phyloP scores from a whole-genome alignment of 2,113 vertebrate species.

The Spea bombifrons region DNA sequence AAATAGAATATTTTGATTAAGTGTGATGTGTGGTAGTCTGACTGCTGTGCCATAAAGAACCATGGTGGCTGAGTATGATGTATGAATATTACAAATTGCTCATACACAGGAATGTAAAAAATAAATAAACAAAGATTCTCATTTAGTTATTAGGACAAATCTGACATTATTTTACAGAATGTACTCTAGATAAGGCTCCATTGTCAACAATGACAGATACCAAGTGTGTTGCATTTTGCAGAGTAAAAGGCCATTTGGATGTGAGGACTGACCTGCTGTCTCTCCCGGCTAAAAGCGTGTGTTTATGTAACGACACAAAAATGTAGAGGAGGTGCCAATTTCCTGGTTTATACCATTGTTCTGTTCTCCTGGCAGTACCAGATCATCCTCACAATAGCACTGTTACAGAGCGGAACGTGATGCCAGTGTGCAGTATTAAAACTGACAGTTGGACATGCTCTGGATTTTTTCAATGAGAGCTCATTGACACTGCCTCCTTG shows the following conservation, averaged over 20 bases:
- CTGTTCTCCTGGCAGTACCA: constrained; percentile 51
- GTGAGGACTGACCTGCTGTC: constrained; percentile 20
- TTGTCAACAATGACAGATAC: background rate
- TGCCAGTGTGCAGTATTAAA: background rate
- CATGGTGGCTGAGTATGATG: no score
- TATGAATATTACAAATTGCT: no score
- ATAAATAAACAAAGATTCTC: background rate
- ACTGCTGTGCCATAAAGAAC: no score
- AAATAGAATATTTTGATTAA: no score
- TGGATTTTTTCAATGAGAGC: constrained; percentile 10
- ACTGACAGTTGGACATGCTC: constrained; percentile 5
- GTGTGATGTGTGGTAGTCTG: no score
- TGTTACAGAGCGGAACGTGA: constrained; percentile 29
- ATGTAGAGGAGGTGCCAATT: constrained; percentile 54
- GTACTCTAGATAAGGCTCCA: background rate
- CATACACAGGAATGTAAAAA: no score
- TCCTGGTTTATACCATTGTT: constrained; percentile 38
- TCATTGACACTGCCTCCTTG: background rate
- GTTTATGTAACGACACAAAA: constrained; percentile 51
- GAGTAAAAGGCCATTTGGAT: background rate
- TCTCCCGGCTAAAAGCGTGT: constrained; percentile 16
- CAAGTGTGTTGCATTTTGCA: background rate
- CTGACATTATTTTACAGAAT: background rate
- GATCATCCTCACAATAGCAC: constrained; percentile 48
- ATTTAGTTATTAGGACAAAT: background rate